Base-by-base conservation (phyloP, 2,888 invertebrate genomes). In the Dicyrtomina minuta region DNA sequence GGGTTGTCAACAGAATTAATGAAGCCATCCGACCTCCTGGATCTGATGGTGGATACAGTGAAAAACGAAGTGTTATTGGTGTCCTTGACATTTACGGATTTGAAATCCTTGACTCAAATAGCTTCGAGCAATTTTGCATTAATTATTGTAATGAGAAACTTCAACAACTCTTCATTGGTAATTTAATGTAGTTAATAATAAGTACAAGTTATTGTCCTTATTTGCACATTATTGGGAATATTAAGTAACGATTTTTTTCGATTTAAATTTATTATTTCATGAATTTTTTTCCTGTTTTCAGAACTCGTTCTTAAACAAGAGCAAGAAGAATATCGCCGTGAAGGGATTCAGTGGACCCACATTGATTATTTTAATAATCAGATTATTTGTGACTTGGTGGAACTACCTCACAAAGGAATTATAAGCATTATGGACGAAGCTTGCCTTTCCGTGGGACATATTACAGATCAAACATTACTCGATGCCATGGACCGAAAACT, bases 81-180 rank as follows among this genome's bases (percentile, higher is more conserved):
- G 97, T 98, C 5, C 84, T 99, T 61, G 98, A 99, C 81, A 99
- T 99, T 80, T 99, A 98, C 82, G 98, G 98, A 22, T 99, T 98
- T 83, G 98, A 99, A 85, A 96, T 98, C 77, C 96, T 99, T 82
- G 96, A 96, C 78, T 88, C 88, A 33, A 98, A 98, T 83, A 95
- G 94, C 84, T 96, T 98, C 83, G 98, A 98, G 82, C 98, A 98
- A 84, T 95, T 98, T 83, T 98, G 97, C 83, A 98, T 98, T 81
- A 98, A 98, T 84, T 98, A 97, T 83, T 98, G 97, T 81, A 98
- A 98, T 82, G 98, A 98, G 84, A 98, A 98, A 82, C 85, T 98
- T 75, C 98, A 98, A 81, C 98, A 98, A 82, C 85, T 98, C 43
- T 98, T 98, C 81, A 98, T 98, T 80, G 92, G 92, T 91, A 80